Conservation (phyloP, 2,113 vertebrate genomes). For the Cinclus cinclus region DNA sequence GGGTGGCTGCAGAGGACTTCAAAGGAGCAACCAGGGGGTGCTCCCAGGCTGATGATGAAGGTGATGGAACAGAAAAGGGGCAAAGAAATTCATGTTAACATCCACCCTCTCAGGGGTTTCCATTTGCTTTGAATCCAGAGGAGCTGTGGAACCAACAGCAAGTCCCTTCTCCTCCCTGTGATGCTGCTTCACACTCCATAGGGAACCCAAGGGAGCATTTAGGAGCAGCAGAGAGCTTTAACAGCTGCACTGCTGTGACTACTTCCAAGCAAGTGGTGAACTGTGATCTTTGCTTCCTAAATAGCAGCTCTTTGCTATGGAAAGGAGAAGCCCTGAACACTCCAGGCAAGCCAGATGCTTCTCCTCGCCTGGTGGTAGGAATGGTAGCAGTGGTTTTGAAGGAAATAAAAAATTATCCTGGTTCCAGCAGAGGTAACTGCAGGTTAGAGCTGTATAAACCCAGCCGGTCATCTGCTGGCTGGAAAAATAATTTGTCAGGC, state of each 20-base stretch:
- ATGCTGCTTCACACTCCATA: not conserved
- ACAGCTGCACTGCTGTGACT: not conserved
- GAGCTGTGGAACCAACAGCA: not conserved
- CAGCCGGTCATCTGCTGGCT: conserved; percentile 22
- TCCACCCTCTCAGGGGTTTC: not conserved
- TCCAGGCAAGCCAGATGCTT: not conserved
- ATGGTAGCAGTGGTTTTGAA: not conserved
- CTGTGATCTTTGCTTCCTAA: not conserved
- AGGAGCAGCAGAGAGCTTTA: not conserved
- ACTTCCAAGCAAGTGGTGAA: not conserved
- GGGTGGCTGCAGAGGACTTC: not conserved
- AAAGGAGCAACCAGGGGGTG: not conserved
- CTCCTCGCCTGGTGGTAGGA: not conserved
- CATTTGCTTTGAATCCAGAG: not conserved
- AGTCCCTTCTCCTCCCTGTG: not conserved
- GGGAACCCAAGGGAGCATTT: not conserved
- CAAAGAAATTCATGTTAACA: not conserved
- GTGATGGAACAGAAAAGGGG: not conserved
- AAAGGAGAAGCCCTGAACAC: not conserved
- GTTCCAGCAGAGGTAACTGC: conserved; percentile 48
- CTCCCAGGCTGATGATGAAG: not conserved
- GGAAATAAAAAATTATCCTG: not conserved
- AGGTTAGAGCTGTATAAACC: conserved; percentile 45
- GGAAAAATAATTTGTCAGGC: conserved; percentile 64
- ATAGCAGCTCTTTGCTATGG: not conserved